Conservation (phyloP, 2,888 invertebrate genomes). For the Drosophila falleni region DNA sequence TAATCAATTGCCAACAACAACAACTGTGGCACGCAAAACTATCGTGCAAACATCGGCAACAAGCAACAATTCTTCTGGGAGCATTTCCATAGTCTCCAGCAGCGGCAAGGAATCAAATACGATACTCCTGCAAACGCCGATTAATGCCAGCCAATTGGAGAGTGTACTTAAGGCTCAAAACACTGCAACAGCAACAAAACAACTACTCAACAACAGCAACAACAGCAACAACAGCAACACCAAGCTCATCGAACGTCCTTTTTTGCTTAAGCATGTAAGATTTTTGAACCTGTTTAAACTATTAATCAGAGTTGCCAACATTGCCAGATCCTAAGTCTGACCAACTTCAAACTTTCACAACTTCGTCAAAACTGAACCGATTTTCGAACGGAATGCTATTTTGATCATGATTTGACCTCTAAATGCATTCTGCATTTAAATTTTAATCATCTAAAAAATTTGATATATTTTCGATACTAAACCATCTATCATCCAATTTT, state of each 20-base stretch:
- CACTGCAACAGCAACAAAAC: constrained; percentile 13
- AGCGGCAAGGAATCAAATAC: constrained; percentile 74
- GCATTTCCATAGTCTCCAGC: constrained; percentile 70
- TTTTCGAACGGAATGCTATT: too few species aligned
- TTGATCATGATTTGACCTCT: too few species aligned
- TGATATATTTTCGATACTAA: too few species aligned
- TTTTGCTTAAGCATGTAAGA: constrained; percentile 83
- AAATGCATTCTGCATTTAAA: too few species aligned
- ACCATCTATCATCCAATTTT: too few species aligned
- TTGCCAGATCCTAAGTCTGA: too few species aligned
- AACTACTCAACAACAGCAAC: constrained; percentile 28
- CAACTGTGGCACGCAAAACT: constrained; percentile 83
- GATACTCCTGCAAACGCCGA: constrained; percentile 84
- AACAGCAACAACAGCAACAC: constrained; percentile 32
- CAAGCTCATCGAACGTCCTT: constrained; percentile 75
- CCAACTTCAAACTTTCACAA: too few species aligned
- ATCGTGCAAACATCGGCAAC: constrained; percentile 68
- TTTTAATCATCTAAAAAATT: too few species aligned
- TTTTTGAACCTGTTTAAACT: background rate
- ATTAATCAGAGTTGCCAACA: too few species aligned
- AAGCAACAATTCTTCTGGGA: constrained; percentile 31
- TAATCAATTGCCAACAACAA: constrained; percentile 83
- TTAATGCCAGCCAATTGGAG: constrained; percentile 85
- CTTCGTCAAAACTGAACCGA: too few species aligned
- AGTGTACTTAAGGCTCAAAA: constrained; percentile 78